phyloP scores from a whole-genome alignment of 2,797 vertebrate genomes.

The Erpetoichthys calabaricus region DNA sequence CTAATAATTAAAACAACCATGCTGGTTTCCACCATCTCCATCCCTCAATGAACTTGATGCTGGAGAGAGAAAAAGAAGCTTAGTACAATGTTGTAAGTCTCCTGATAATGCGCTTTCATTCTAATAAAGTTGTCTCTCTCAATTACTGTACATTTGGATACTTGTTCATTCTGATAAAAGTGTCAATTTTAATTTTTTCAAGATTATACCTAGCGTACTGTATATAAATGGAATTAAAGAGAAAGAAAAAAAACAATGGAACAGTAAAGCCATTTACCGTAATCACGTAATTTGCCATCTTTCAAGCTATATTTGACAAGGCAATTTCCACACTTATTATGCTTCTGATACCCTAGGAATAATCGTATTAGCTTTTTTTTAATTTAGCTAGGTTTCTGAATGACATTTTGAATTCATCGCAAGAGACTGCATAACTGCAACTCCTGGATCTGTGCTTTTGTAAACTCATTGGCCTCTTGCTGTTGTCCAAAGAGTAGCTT shows the following conservation, averaged over 20 bases:
- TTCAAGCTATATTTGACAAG: conserved; percentile 60
- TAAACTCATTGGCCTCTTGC: conserved; percentile 10
- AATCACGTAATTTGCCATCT: conserved; percentile 60
- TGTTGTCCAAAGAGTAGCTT: background rate
- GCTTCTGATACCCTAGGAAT: conserved; percentile 67
- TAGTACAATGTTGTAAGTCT: conserved; percentile 16
- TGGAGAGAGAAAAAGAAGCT: conserved; percentile 38
- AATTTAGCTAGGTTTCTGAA: conserved; percentile 54
- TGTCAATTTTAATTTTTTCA: conserved; percentile 41
- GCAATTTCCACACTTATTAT: conserved; percentile 76
- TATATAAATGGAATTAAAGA: conserved; percentile 4
- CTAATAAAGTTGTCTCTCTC: conserved; percentile 67
- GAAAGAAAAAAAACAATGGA: conserved; percentile 49
- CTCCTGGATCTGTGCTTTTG: conserved; percentile 42
- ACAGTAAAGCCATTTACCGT: conserved; percentile 48
- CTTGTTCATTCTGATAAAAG: conserved; percentile 47
- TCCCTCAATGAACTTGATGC: too few relatives aligned
- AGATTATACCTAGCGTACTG: background rate
- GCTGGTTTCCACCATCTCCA: too few relatives aligned
- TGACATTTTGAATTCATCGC: conserved; percentile 32
- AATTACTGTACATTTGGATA: conserved; percentile 48
- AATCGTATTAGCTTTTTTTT: conserved; percentile 62
- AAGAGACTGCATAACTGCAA: conserved; percentile 32
- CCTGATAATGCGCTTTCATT: conserved; percentile 11
- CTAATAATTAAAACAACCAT: too few relatives aligned